Evolutionary conservation across 2,888 invertebrate species (phyloP).

Genomic region (Epirrhoe tristata): DNA sequence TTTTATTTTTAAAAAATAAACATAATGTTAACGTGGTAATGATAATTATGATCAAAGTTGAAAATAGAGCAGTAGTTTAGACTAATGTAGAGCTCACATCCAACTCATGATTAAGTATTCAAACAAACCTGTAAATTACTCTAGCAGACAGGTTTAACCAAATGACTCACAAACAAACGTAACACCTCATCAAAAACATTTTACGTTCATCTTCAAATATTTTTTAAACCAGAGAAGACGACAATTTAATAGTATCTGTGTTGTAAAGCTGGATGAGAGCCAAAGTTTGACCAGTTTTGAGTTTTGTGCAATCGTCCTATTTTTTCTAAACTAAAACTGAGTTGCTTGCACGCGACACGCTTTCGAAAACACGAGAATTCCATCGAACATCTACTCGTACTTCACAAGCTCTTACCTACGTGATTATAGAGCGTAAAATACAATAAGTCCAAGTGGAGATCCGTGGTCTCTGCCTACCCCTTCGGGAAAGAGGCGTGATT

Average conservation of each 20-base stretch:
- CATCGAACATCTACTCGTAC: conserved; percentile 17
- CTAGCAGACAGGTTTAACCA: conserved; percentile 25
- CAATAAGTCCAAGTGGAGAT: too few species aligned
- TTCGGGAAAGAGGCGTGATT: too few species aligned
- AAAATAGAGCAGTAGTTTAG: neutral
- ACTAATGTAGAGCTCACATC: neutral
- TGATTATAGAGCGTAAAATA: too few species aligned
- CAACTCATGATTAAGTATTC: neutral
- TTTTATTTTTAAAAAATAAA: too few species aligned
- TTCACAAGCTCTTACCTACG: conserved; percentile 34
- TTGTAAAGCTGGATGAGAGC: conserved; percentile 74
- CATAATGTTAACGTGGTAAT: too few species aligned
- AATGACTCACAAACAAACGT: conserved; percentile 35
- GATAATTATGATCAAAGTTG: neutral
- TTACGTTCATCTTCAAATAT: conserved; percentile 49
- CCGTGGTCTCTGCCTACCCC: too few species aligned
- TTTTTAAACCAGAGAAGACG: conserved; percentile 61
- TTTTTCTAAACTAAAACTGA: conserved; percentile 78
- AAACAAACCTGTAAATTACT: conserved; percentile 15
- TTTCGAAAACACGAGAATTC: conserved; percentile 47
- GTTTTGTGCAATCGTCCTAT: conserved; percentile 85
- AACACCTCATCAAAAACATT: conserved; percentile 41
- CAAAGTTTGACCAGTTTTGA: conserved; percentile 75
- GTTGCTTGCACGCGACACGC: conserved; percentile 73
- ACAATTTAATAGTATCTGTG: conserved; percentile 75